Percentiles rank a stretch among this genome's conserved stretches.
phyloP scores from a whole-genome alignment of 2,888 invertebrate species.

The Abrostola tripartita region DNA sequence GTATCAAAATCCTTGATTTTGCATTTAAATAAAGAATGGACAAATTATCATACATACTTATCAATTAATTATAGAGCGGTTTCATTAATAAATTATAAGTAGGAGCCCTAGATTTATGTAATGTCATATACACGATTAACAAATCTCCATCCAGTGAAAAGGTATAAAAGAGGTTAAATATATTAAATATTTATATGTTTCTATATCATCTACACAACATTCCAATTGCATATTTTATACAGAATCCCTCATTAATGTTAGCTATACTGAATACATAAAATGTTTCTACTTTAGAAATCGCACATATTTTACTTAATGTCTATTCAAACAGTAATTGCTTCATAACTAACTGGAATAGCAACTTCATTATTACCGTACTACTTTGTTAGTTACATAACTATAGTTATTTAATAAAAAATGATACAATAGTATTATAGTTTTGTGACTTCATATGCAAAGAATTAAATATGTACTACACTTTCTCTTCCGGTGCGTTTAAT shows the following conservation, averaged over 20 bases:
- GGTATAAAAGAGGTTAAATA: no score
- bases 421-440: slow-evolving; percentile 41
- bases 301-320: slow-evolving; percentile 19
- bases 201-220: no score
- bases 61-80: no score
- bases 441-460: slow-evolving; percentile 32
- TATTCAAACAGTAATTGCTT: slow-evolving; percentile 27
- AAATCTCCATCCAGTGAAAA: no score
- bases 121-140: no score
- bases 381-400: slow-evolving; percentile 25
- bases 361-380: slow-evolving; percentile 18
- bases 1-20: no score
- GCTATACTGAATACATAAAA: slow-evolving; percentile 22
- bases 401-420: slow-evolving; percentile 34
- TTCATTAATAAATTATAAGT: no score
- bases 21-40: no score
- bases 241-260: background rate
- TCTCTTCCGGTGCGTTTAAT: slow-evolving; percentile 40
- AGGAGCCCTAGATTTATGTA: no score
- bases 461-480: slow-evolving; percentile 38
- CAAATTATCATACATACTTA: no score
- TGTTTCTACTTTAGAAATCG: slow-evolving; percentile 30
- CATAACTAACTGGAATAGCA: slow-evolving; percentile 30
- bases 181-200: no score
- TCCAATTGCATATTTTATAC: background rate